Evolutionary conservation across 2,797 vertebrate species (phyloP).

Genomic region (Dermochelys coriacea): DNA sequence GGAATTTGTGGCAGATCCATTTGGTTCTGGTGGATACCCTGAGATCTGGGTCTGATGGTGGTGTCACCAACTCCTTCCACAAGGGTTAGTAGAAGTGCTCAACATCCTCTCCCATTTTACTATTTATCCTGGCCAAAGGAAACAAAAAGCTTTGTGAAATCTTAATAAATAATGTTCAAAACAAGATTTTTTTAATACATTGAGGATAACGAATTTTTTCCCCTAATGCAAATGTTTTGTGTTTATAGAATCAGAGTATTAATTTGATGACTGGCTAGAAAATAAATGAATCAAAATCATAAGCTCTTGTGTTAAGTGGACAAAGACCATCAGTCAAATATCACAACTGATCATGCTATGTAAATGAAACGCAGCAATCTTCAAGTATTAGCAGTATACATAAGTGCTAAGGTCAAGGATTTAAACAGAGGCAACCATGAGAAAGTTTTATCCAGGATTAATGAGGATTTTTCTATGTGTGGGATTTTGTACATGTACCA

Average conservation of each 20-base stretch:
- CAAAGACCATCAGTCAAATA: neutral
- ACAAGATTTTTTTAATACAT: neutral
- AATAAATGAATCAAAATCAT: neutral
- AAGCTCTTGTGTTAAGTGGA: neutral
- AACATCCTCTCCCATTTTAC: neutral
- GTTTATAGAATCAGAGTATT: neutral
- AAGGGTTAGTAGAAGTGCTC: neutral
- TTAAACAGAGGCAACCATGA: neutral
- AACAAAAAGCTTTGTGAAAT: neutral
- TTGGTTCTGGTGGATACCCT: neutral
- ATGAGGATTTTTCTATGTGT: neutral
- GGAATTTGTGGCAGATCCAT: neutral
- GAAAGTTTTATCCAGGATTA: constrained; percentile 15
- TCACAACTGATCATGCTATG: neutral
- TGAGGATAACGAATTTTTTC: neutral
- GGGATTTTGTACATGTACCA: neutral
- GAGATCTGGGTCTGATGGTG: neutral
- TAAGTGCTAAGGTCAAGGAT: neutral
- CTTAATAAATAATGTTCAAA: neutral
- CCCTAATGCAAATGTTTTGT: neutral
- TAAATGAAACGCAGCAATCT: neutral
- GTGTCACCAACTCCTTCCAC: neutral
- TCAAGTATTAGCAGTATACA: neutral
- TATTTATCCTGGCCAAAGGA: neutral
- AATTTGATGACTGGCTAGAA: neutral